phyloP scores from a whole-genome alignment of 2,888 invertebrate genomes.

The Pollenia labialis region DNA sequence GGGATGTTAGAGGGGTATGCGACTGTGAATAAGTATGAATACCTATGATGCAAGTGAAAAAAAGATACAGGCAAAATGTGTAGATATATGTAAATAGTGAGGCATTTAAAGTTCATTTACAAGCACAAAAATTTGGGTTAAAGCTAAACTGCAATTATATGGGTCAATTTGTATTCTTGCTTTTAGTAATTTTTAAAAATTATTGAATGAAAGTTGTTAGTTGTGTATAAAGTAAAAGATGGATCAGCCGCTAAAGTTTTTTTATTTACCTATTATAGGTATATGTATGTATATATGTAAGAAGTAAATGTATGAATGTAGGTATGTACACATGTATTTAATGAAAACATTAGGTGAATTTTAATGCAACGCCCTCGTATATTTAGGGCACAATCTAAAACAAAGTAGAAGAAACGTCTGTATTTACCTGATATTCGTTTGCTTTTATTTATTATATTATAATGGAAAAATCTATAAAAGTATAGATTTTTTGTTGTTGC shows the following conservation, averaged over 20 bases:
- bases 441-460: slow-evolving; percentile 10
- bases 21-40: background rate
- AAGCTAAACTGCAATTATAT: slow-evolving; percentile 8
- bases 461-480: background rate
- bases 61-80: background rate
- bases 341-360: slow-evolving; percentile 3
- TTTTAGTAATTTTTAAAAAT: background rate
- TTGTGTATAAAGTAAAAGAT: background rate
- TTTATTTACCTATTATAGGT: background rate
- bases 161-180: background rate
- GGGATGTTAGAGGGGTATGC: background rate
- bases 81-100: background rate
- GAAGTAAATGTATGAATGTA: background rate
- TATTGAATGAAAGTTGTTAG: slow-evolving; percentile 16
- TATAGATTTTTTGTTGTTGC: slow-evolving; percentile 30
- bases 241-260: slow-evolving; percentile 2
- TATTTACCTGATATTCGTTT: slow-evolving; percentile 60
- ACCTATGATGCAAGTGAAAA: slow-evolving; percentile 7
- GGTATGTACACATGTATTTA: background rate
- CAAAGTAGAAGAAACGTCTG: slow-evolving; percentile 34
- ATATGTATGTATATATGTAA: background rate
- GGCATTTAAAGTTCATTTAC: background rate
- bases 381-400: slow-evolving; percentile 7
- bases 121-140: slow-evolving; percentile 51
- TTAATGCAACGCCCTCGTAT: slow-evolving; percentile 49